A percentile compares a stretch with the other conserved stretches of the same genome.
These are phyloP conservation scores for Diarsia rubi DNA, from an alignment of 2,888 invertebrate species.

Conservation along the genomic window DNA sequence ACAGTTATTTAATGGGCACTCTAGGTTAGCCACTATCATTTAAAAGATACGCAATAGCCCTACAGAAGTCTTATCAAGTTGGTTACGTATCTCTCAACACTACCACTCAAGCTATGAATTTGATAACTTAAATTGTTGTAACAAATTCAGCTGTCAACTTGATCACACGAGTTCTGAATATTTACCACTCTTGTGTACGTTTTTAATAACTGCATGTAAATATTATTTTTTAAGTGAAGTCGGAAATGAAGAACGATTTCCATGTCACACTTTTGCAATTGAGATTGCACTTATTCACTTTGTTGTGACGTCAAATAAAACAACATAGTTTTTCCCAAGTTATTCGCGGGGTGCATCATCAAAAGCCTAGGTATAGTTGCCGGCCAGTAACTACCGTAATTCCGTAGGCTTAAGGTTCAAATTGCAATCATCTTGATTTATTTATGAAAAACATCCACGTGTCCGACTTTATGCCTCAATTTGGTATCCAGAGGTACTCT, in stretches of 20 bases:
- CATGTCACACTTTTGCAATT: not conserved
- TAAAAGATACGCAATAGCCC: too few relatives aligned
- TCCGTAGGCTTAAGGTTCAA: not conserved
- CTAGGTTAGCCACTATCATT: too few relatives aligned
- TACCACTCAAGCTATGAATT: too few relatives aligned
- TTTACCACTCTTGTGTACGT: too few relatives aligned
- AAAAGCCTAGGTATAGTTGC: not conserved
- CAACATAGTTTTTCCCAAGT: conserved; percentile 24
- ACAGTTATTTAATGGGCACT: too few relatives aligned
- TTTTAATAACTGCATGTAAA: too few relatives aligned
- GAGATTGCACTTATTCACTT: not conserved
- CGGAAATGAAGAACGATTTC: not conserved
- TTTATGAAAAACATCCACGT: not conserved
- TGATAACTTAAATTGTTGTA: too few relatives aligned
- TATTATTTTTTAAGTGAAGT: too few relatives aligned
- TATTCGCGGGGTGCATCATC: not conserved
- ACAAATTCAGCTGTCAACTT: not conserved
- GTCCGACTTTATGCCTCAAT: not conserved
- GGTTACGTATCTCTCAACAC: not conserved
- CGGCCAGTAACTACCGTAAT: too few relatives aligned
- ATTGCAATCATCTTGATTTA: not conserved
- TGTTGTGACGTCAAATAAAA: conserved; percentile 17
- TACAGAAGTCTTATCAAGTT: not conserved
- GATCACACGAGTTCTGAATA: not conserved
- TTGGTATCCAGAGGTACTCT: not conserved